A percentile compares a stretch with the other conserved stretches of the same genome.
These are phyloP conservation scores for Girardinichthys multiradiatus DNA, from an alignment of 2,113 vertebrate genomes.

Conservation along the genomic window DNA sequence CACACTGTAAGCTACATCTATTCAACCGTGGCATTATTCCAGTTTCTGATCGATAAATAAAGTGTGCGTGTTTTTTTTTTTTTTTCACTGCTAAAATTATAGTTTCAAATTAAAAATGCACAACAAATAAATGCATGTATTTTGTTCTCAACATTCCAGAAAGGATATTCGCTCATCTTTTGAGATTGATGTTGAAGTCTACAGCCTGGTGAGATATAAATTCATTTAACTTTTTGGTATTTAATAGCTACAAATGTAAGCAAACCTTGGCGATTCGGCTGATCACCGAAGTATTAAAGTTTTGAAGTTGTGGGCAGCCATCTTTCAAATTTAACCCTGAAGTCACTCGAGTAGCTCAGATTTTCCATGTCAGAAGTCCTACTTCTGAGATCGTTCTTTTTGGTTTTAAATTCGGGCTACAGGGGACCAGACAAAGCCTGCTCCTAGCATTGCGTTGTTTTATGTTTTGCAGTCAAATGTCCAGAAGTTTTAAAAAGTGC, in stretches of 20 bases:
- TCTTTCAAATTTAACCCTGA: not conserved
- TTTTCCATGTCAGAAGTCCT: too few relatives aligned
- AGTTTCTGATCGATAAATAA: not conserved
- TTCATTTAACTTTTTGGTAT: not conserved
- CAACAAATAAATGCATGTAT: not conserved
- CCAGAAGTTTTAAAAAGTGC: not conserved
- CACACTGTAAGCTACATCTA: constrained; percentile 72
- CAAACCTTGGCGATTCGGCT: too few relatives aligned
- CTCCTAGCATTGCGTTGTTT: too few relatives aligned
- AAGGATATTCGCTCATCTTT: constrained; percentile 80
- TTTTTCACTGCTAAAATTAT: not conserved
- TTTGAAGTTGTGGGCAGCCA: not conserved
- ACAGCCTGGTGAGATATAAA: constrained; percentile 80
- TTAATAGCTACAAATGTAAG: not conserved
- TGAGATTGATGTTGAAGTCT: constrained; percentile 84
- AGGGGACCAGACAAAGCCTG: too few relatives aligned
- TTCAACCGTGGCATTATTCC: not conserved
- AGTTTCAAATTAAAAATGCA: too few relatives aligned
- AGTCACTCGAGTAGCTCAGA: not conserved
- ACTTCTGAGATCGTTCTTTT: too few relatives aligned
- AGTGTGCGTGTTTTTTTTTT: not conserved
- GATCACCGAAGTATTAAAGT: not conserved
- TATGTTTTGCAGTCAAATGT: not conserved
- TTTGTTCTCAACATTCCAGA: constrained; percentile 53
- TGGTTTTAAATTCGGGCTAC: too few relatives aligned